These are phyloP conservation scores for Chiroxiphia lanceolata DNA, from an alignment of 2,797 vertebrate species.

Conservation along the genomic window DNA sequence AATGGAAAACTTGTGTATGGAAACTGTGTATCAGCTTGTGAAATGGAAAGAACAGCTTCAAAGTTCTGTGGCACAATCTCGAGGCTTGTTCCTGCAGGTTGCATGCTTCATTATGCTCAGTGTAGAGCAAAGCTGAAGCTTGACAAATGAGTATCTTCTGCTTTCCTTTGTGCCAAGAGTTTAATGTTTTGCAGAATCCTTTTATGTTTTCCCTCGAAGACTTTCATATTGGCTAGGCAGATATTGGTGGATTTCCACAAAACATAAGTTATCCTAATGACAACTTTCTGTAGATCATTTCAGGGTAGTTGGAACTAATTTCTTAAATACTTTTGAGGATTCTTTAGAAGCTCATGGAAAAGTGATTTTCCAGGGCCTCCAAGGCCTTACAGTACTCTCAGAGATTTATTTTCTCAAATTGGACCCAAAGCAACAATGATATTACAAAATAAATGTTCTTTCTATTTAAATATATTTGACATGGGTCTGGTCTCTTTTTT, in stretches of 20 bases:
- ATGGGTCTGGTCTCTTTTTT: not conserved
- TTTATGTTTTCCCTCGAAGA: slow-evolving; percentile 30
- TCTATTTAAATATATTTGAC: slow-evolving; percentile 39
- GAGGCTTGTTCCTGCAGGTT: not conserved
- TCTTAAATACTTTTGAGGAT: slow-evolving; percentile 37
- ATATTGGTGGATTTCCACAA: slow-evolving; percentile 40
- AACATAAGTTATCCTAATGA: not conserved
- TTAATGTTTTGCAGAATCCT: slow-evolving; percentile 18
- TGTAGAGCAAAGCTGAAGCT: not conserved
- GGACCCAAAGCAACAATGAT: not conserved
- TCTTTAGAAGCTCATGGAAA: slow-evolving; percentile 31
- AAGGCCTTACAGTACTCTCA: not conserved
- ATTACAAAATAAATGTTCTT: slow-evolving; percentile 34
- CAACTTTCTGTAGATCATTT: slow-evolving; percentile 29
- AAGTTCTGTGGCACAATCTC: not conserved
- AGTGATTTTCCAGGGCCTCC: slow-evolving; percentile 26
- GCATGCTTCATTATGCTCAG: not conserved
- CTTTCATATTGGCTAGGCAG: slow-evolving; percentile 29
- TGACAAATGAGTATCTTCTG: slow-evolving; percentile 10
- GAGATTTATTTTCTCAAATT: slow-evolving; percentile 20
- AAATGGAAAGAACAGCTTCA: not conserved
- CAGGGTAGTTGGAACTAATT: slow-evolving; percentile 24
- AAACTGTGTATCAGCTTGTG: not conserved
- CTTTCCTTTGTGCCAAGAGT: not conserved
- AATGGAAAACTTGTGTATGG: not conserved